A percentile compares a stretch with the other conserved stretches of the same genome.
These are phyloP conservation scores for Lumbricus terrestris DNA, from an alignment of 2,888 invertebrate species.

Conservation along the genomic window DNA sequence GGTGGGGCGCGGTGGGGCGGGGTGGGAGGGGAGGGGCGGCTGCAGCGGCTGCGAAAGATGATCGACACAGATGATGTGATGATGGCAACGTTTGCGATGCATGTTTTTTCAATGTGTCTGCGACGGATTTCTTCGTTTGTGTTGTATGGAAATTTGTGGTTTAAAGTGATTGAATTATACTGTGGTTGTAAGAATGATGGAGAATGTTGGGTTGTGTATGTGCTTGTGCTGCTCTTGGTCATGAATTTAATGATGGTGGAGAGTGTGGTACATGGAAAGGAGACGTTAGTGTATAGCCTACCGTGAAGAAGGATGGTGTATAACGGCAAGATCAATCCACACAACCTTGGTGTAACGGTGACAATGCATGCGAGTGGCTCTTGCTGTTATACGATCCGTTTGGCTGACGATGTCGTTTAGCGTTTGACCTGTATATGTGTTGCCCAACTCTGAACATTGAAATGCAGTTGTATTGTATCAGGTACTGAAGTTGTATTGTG, in stretches of 20 bases:
- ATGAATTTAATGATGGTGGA: background rate
- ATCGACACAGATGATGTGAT: background rate
- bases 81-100: background rate
- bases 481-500: no score
- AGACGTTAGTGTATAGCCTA: background rate
- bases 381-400: no score
- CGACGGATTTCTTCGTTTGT: background rate
- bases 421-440: no score
- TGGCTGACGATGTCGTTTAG: no score
- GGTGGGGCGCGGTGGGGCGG: no score
- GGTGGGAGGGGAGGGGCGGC: no score
- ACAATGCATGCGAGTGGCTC: background rate
- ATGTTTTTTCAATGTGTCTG: background rate
- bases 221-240: background rate
- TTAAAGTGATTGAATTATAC: background rate
- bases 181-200: background rate
- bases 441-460: no score
- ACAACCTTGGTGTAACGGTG: no score
- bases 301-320: no score
- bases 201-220: background rate
- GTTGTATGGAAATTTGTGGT: background rate
- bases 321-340: no score
- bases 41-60: no score
- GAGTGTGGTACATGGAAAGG: background rate
- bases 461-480: no score